These are phyloP conservation scores for Sebastes dallii DNA, from an alignment of 2,797 vertebrate genomes.

Conservation along the genomic window DNA sequence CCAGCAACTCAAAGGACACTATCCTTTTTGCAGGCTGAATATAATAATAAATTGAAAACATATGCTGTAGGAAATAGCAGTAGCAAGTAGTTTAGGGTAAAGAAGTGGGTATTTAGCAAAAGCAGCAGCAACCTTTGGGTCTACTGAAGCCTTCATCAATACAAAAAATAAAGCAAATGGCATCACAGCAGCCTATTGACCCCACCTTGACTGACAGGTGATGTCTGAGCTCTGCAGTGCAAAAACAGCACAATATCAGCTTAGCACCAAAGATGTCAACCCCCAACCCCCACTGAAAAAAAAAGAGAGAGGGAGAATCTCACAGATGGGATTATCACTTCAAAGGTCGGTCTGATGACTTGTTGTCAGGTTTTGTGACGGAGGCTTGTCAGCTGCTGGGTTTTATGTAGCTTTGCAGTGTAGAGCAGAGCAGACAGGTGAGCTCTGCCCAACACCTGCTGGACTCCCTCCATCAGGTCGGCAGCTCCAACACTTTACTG, in stretches of 20 bases:
- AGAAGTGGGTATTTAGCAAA: not conserved
- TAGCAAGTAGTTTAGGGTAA: not conserved
- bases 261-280: constrained; percentile 1
- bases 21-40: too few relatives aligned
- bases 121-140: not conserved
- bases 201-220: constrained; percentile 17
- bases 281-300: not conserved
- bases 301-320: constrained; percentile 4
- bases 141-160: not conserved
- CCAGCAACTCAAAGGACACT: too few relatives aligned
- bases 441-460: constrained; percentile 9
- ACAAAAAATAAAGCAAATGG: not conserved
- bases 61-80: not conserved
- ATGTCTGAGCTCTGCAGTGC: not conserved
- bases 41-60: not conserved
- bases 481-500: not conserved
- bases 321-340: constrained; percentile 52
- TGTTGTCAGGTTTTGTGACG: constrained; percentile 43
- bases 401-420: constrained; percentile 26
- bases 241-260: constrained; percentile 18
- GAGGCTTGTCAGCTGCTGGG: constrained; percentile 42
- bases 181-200: not conserved
- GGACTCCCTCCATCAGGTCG: constrained; percentile 16
- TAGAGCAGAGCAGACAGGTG: constrained; percentile 21
- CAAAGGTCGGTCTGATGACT: constrained; percentile 42